Conservation (phyloP, 2,888 invertebrate species). For the Himalopsyche anomala region DNA sequence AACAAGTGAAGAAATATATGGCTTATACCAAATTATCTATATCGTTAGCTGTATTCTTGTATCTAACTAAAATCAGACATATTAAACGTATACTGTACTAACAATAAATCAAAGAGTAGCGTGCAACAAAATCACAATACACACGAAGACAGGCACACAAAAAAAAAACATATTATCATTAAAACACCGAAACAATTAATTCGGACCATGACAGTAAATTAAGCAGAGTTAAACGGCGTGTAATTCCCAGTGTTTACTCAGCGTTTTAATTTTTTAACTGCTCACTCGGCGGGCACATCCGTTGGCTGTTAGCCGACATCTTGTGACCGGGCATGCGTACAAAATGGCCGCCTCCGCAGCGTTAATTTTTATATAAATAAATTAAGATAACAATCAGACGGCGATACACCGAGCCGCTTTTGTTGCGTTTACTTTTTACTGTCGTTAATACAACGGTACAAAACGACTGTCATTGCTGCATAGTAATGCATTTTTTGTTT, state of each 20-base stretch:
- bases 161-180: constrained; percentile 49
- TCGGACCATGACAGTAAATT: constrained; percentile 60
- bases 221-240: constrained; percentile 64
- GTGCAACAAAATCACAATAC: constrained; percentile 20
- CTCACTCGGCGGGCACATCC: constrained; percentile 53
- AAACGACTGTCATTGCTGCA: constrained; percentile 57
- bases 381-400: constrained; percentile 59
- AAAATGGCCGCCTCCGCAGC: constrained; percentile 57
- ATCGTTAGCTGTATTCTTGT: no score
- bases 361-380: constrained; percentile 64
- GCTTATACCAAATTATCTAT: no score
- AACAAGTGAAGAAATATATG: no score
- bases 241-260: constrained; percentile 61
- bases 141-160: constrained; percentile 28
- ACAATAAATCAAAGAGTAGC: not conserved
- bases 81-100: no score
- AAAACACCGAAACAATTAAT: constrained; percentile 61
- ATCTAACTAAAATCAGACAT: no score
- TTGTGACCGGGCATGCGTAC: constrained; percentile 50
- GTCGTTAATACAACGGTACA: constrained; percentile 54
- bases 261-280: constrained; percentile 59
- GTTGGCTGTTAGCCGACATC: constrained; percentile 49
- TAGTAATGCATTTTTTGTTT: constrained; percentile 15
- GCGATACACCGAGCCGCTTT: constrained; percentile 48
- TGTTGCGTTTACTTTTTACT: constrained; percentile 54